Evolutionary conservation across 2,888 invertebrate genomes (phyloP).

Genomic region (Euzophera pinguis): DNA sequence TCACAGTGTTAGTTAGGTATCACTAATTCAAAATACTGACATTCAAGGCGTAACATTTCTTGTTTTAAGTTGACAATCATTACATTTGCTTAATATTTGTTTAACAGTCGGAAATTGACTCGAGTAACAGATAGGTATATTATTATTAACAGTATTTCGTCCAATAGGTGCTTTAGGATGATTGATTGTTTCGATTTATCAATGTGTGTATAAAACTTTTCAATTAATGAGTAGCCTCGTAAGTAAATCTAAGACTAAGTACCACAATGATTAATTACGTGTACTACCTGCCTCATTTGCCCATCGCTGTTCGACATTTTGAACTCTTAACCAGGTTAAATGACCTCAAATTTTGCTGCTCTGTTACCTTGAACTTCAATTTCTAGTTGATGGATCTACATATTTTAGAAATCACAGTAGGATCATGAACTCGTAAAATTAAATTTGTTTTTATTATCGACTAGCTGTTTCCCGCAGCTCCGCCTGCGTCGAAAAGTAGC

Average conservation of each 20-base stretch:
- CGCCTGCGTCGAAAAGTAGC: too few species aligned
- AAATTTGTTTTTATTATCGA: too few species aligned
- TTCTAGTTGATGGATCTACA: background rate
- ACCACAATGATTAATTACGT: conserved; percentile 35
- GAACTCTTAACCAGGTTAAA: conserved; percentile 35
- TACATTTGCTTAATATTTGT: background rate
- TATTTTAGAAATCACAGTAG: too few species aligned
- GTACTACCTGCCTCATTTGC: background rate
- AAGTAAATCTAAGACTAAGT: conserved; percentile 26
- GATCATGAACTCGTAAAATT: too few species aligned
- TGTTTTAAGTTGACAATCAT: background rate
- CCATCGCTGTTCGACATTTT: conserved; percentile 29
- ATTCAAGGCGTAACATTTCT: too few species aligned
- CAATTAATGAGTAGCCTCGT: conserved; percentile 12
- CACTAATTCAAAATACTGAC: too few species aligned
- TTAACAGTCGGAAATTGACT: background rate
- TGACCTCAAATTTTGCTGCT: conserved; percentile 40
- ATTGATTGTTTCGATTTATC: conserved; percentile 1
- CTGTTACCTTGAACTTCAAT: conserved; percentile 28
- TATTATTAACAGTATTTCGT: background rate
- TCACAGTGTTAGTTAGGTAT: too few species aligned
- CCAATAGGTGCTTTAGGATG: background rate
- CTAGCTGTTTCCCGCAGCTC: too few species aligned
- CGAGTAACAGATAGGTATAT: background rate
- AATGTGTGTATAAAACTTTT: conserved; percentile 8